phyloP scores from a whole-genome alignment of 2,113 vertebrate genomes.

The Poeciliopsis retropinna region DNA sequence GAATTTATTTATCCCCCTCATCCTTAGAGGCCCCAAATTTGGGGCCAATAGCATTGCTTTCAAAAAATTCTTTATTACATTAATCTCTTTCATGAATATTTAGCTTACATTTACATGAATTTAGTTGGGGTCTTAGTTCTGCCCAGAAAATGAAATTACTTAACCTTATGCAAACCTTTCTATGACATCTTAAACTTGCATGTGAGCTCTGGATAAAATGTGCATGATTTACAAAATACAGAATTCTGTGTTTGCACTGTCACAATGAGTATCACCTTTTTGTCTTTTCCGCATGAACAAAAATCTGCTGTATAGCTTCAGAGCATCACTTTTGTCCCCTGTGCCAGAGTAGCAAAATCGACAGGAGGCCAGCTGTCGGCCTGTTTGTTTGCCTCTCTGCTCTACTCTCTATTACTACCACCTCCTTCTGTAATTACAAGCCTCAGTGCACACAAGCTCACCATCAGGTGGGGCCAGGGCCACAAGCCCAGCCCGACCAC shows the following conservation, averaged over 20 bases:
- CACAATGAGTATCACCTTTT: constrained; percentile 42
- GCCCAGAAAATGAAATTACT: neutral
- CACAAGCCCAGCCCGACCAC: constrained; percentile 58
- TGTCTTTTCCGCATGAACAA: constrained; percentile 42
- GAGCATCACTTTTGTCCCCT: constrained; percentile 55
- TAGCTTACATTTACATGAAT: neutral
- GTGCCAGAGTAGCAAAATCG: constrained; percentile 46
- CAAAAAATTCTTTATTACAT: neutral
- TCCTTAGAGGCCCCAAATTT: no score
- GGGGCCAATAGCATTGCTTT: no score
- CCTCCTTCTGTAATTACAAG: constrained; percentile 83
- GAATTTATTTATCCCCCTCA: no score
- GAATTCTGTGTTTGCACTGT: constrained; percentile 41
- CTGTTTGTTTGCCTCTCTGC: constrained; percentile 62
- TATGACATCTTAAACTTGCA: neutral
- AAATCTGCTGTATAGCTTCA: constrained; percentile 49
- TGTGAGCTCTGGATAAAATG: constrained; percentile 5
- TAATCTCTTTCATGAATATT: neutral
- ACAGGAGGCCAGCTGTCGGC: constrained; percentile 71
- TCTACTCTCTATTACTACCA: constrained; percentile 76
- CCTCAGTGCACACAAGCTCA: constrained; percentile 77
- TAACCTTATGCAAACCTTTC: neutral
- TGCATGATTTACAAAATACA: constrained; percentile 17
- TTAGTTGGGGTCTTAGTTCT: neutral
- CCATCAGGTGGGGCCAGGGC: constrained; percentile 77